phyloP scores from a whole-genome alignment of 2,888 invertebrate species.

The Mamestra brassicae region DNA sequence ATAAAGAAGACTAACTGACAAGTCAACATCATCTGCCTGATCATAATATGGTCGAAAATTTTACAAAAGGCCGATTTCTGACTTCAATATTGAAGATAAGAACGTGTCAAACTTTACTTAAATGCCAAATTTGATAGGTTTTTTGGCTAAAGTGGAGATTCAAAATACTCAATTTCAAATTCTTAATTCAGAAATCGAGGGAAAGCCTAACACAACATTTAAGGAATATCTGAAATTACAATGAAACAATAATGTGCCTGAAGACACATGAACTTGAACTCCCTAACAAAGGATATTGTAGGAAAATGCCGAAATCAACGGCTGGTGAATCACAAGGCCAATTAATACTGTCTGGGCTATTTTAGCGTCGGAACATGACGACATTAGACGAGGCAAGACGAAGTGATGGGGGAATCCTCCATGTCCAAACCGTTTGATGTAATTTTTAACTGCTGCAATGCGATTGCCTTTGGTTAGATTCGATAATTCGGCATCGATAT shows the following conservation, averaged over 20 bases:
- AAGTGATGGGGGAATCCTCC: neutral
- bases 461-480: neutral
- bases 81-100: too few relatives aligned
- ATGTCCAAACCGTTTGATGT: neutral
- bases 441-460: neutral
- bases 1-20: too few relatives aligned
- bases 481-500: neutral
- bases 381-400: constrained; percentile 8
- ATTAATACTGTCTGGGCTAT: constrained; percentile 37
- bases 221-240: neutral
- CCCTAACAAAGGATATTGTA: constrained; percentile 6
- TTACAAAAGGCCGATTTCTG: too few relatives aligned
- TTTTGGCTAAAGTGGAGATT: too few relatives aligned
- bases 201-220: neutral
- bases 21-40: too few relatives aligned
- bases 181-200: too few relatives aligned
- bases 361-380: constrained; percentile 1
- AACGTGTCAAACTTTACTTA: too few relatives aligned
- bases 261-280: constrained; percentile 41
- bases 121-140: too few relatives aligned
- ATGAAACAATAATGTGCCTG: neutral
- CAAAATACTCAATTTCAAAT: too few relatives aligned
- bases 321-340: constrained; percentile 34
- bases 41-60: too few relatives aligned
- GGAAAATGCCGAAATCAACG: constrained; percentile 28